Base-by-base conservation (phyloP, 2,888 invertebrate species). In the Nomada flava region DNA sequence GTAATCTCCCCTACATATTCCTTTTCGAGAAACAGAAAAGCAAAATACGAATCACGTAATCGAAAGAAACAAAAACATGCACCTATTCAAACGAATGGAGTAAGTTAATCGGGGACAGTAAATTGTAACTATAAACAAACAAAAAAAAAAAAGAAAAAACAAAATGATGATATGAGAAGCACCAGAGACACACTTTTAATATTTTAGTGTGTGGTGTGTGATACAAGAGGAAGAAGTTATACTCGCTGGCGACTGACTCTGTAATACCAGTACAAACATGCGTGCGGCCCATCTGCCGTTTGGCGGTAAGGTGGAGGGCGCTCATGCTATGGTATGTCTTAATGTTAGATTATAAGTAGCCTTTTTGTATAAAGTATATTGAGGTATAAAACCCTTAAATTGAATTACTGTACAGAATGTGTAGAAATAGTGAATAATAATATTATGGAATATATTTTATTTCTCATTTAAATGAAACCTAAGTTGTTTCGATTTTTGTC, bases 301-400 rank as follows among this genome's bases (percentile, higher is more conserved):
- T 87, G 85, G 88, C 82, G 90, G 87, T 87, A 89, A 82, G 92
- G 90, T 91, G 91, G 89, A 89, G 90, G 90, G 90, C 91, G 90
- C 92, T 92, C 93, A 92, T 93, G 93, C 93, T 93, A 93, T 93
- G 93, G 93, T 93, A 93, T 92, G 93, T 93, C 93, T 93, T 93
- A 93, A 93, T 93, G 92, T 93, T 93, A 93, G 93, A 93, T 93
- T 92, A 92, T 93, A 93, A 93, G 93, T 93, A 93, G 93, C 93
- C 92, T 93, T 93, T 93, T 93, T 93, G 93, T 93, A 93, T 93
- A 93, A 93, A 93, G 93, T 93, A 93, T 93, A 93, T 93, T 93
- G 93, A 93, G 93, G 93, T 92, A 92, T 93, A 91, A 89, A 91
- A 92, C 90, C 92, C 92, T 93, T 93, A 91, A 93, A 91, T 91